Evolutionary conservation across 2,113 vertebrate species (phyloP), one percentile per base, ranked within the genome.

Genomic region (Phoxinus phoxinus): DNA sequence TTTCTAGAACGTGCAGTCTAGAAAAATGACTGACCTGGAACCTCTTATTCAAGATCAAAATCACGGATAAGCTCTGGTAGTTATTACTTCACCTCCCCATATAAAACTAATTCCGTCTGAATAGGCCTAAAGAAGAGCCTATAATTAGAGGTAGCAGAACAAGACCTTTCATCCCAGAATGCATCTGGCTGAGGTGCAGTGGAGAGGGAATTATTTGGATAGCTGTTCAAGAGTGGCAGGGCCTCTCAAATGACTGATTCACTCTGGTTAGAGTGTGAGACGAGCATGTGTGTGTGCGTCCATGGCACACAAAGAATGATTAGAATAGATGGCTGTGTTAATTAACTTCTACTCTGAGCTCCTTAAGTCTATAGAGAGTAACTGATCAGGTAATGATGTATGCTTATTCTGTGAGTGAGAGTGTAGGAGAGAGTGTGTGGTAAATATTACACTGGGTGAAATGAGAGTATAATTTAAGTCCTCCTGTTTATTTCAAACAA

Each of bases 341-440:
- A 96, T 96, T 95, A 96, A 94, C 94, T 94, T 92, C 76, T 94
- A 95, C 93, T 93, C 93, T 94, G 92, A 96, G 93, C 90, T 95
- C 91, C 93, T 93, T 95, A 92, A 94, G 48, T 65, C 58, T 89
- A 94, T 93, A 92, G 92, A 93, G 94, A 88, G 94, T 91, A 93
- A 94, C 93, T 91, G 93, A 90, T 95, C 93, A 91, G 94, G 88
- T 90, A 91, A 91, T 84, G 90, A 93, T 90, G 91, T 87, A 79
- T 63, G 37, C 30, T 35, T 78, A 35, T 58, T 35, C 27, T 58
- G 63, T 74, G 59, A 13, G 23, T 32, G 25, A 53, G 61, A 3
- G 19, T 56, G 53, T 23, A 56, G 53, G 19, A 56, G 63, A 81
- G 59, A 9, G 23, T n/a, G 7, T 56, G 63, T n/a, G 17, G 23